phyloP scores from a whole-genome alignment of 1,140 invertebrate genomes.

The Chlorops oryzae region DNA sequence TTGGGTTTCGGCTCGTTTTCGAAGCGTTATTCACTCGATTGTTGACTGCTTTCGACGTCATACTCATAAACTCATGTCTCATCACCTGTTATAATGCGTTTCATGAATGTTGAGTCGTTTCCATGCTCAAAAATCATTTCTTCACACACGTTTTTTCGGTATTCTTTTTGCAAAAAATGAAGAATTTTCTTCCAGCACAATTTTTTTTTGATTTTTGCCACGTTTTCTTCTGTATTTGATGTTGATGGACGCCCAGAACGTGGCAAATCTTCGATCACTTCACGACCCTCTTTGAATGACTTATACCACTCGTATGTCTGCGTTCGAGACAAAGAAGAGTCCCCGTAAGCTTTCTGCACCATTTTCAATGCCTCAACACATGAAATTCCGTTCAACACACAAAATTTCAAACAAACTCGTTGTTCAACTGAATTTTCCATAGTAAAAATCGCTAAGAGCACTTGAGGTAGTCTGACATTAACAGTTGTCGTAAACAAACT shows the following conservation, averaged over 20 bases:
- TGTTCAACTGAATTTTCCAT: background rate
- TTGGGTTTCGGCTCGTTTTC: too few relatives aligned
- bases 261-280: background rate
- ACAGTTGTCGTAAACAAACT: too few relatives aligned
- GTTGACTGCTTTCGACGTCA: background rate
- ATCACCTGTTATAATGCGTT: background rate
- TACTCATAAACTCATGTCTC: background rate
- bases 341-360: background rate
- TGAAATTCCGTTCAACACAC: background rate
- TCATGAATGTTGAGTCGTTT: background rate
- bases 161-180: too few relatives aligned
- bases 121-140: too few relatives aligned
- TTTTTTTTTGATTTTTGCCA: background rate
- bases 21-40: too few relatives aligned
- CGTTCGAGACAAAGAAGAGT: background rate
- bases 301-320: too few relatives aligned
- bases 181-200: background rate
- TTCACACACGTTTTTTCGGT: too few relatives aligned
- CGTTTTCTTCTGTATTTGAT: background rate
- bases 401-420: background rate
- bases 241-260: background rate
- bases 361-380: background rate
- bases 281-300: too few relatives aligned
- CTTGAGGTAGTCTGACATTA: background rate
- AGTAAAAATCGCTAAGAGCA: background rate